phyloP scores from a whole-genome alignment of 2,888 invertebrate genomes.

The Lamproptera curius region DNA sequence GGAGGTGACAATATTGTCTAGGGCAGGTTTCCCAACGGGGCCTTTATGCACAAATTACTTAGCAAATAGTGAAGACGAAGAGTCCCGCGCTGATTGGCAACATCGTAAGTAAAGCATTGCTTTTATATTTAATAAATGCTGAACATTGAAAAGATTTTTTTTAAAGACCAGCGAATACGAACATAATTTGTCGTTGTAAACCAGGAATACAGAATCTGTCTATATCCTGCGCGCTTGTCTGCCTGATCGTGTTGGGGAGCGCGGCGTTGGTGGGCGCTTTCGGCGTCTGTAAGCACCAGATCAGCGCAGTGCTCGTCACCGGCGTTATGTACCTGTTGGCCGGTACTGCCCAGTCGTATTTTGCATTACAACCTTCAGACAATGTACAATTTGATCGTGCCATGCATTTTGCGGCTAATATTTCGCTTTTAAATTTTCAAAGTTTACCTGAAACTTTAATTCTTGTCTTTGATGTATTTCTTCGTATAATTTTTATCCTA shows the following conservation, averaged over 20 bases:
- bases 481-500: too few species aligned
- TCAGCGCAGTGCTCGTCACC: conserved; percentile 94
- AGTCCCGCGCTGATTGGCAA: conserved; percentile 88
- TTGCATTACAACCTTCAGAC: too few species aligned
- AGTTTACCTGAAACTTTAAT: too few species aligned
- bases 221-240: conserved; percentile 95
- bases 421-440: too few species aligned
- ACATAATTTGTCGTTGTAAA: too few species aligned
- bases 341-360: conserved; percentile 29
- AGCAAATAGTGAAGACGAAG: conserved; percentile 84
- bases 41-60: conserved; percentile 90
- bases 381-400: too few species aligned
- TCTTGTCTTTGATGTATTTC: too few species aligned
- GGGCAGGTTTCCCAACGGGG: conserved; percentile 82
- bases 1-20: conserved; percentile 82
- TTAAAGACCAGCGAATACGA: too few species aligned
- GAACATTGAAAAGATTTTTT: too few species aligned
- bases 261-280: conserved; percentile 93
- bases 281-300: conserved; percentile 93
- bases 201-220: conserved; percentile 97
- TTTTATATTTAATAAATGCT: too few species aligned
- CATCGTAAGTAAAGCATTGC: conserved; percentile 83
- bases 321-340: conserved; percentile 88
- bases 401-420: too few species aligned
- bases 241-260: conserved; percentile 91